These are phyloP conservation scores for Hemithea aestivaria DNA, from an alignment of 2,888 invertebrate species.

Conservation along the genomic window DNA sequence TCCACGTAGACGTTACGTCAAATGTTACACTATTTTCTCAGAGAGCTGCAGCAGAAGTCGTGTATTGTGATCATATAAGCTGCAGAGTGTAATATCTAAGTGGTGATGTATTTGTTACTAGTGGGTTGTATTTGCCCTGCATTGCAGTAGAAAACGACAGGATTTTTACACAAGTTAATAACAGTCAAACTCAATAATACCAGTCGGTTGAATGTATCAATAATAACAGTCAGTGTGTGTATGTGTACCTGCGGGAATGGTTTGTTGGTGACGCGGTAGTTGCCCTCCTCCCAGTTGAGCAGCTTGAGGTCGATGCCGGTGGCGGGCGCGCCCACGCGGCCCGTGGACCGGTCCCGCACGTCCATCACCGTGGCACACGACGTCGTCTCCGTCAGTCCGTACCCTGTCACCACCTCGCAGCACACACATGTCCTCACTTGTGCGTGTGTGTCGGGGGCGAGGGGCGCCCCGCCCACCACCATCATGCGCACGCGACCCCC, in stretches of 20 bases:
- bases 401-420: constrained; percentile 93
- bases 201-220: too few relatives aligned
- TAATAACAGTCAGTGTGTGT: not conserved
- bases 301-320: constrained; percentile 90
- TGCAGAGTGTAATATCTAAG: too few relatives aligned
- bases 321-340: constrained; percentile 93
- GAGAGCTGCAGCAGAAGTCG: too few relatives aligned
- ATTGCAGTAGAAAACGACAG: too few relatives aligned
- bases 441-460: constrained; percentile 96
- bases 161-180: too few relatives aligned
- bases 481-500: constrained; percentile 94
- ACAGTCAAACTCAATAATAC: too few relatives aligned
- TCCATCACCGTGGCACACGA: constrained; percentile 95
- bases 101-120: too few relatives aligned
- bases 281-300: constrained; percentile 87
- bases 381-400: constrained; percentile 98
- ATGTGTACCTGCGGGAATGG: constrained; percentile 82
- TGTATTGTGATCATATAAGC: too few relatives aligned
- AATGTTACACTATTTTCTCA: too few relatives aligned
- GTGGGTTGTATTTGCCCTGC: too few relatives aligned
- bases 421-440: constrained; percentile 91
- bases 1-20: too few relatives aligned
- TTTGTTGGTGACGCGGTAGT: constrained; percentile 86
- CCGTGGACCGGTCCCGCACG: constrained; percentile 80
- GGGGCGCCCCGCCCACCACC: constrained; percentile 96